Evolutionary conservation across 2,888 invertebrate genomes (phyloP).

Genomic region (Nemurella pictetii): DNA sequence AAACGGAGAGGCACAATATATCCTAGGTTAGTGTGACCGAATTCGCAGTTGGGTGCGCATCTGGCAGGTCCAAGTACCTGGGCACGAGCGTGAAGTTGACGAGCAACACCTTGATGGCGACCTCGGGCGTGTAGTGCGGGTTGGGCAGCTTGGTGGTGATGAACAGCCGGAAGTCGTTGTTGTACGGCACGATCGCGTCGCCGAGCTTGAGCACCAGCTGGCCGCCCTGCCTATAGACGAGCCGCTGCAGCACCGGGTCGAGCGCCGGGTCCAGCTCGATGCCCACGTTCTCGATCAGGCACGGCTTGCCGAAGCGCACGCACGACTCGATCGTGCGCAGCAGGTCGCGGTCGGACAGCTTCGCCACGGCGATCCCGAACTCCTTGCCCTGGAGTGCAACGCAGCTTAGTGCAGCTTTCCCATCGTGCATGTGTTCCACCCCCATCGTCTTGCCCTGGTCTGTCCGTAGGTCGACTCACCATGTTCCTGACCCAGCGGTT

Average conservation of each 20-base stretch:
- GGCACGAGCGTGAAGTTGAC: slow-evolving; percentile 88
- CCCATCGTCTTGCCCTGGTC: no score
- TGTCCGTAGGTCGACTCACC: slow-evolving; percentile 53
- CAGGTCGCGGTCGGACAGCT: slow-evolving; percentile 72
- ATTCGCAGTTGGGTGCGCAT: no score
- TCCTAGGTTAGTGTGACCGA: no score
- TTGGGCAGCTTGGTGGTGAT: slow-evolving; percentile 88
- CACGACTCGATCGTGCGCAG: slow-evolving; percentile 62
- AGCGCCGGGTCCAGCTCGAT: slow-evolving; percentile 84
- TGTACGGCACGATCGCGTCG: slow-evolving; percentile 80
- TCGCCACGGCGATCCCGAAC: slow-evolving; percentile 68
- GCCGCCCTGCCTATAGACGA: slow-evolving; percentile 76
- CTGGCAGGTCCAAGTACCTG: no score
- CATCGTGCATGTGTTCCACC: neutral
- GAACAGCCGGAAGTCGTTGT: slow-evolving; percentile 76
- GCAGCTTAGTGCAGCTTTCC: slow-evolving; percentile 34
- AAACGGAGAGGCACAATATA: no score
- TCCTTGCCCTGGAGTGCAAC: slow-evolving; percentile 62
- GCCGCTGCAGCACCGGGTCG: slow-evolving; percentile 78
- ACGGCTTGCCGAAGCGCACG: slow-evolving; percentile 72
- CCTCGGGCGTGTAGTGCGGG: slow-evolving; percentile 87
- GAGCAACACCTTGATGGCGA: slow-evolving; percentile 80
- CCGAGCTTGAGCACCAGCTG: slow-evolving; percentile 79
- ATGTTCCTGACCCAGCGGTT: slow-evolving; percentile 90
- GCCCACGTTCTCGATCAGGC: slow-evolving; percentile 82